These are phyloP conservation scores for Phasianus colchicus DNA, from an alignment of 2,113 vertebrate species.

Conservation along the genomic window DNA sequence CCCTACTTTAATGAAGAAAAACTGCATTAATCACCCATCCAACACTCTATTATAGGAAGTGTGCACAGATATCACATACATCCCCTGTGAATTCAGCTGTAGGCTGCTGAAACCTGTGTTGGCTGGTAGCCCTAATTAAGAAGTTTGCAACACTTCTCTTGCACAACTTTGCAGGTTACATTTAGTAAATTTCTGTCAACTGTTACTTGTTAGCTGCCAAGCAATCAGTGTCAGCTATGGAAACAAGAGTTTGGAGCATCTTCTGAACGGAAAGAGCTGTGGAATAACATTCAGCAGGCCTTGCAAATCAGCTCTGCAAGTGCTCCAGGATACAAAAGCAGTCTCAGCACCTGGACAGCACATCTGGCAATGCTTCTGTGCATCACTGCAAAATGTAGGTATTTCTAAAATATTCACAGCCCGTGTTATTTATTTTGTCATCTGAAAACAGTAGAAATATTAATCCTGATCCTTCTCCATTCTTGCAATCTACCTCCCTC, in stretches of 20 bases:
- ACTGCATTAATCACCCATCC: not conserved
- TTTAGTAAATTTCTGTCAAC: not conserved
- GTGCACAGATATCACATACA: not conserved
- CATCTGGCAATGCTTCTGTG: not conserved
- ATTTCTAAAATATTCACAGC: not conserved
- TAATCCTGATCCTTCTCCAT: not conserved
- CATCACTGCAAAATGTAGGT: not conserved
- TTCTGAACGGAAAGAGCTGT: not conserved
- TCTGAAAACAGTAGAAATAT: not conserved
- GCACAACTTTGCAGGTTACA: not conserved
- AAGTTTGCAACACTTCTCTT: not conserved
- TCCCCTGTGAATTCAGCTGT: not conserved
- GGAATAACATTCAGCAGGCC: not conserved
- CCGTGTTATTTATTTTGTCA: not conserved
- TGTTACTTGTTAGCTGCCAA: not conserved
- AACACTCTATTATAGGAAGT: not conserved
- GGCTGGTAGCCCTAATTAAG: not conserved
- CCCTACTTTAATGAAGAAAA: not conserved
- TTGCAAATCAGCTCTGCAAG: not conserved
- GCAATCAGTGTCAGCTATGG: not conserved
- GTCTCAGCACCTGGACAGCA: not conserved
- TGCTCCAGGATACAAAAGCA: not conserved
- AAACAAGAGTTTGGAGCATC: not conserved
- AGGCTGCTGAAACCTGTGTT: not conserved
- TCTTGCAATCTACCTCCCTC: not conserved